These are phyloP conservation scores for Pachypeltis micranthus DNA, from an alignment of 1,140 invertebrate species.

Conservation along the genomic window DNA sequence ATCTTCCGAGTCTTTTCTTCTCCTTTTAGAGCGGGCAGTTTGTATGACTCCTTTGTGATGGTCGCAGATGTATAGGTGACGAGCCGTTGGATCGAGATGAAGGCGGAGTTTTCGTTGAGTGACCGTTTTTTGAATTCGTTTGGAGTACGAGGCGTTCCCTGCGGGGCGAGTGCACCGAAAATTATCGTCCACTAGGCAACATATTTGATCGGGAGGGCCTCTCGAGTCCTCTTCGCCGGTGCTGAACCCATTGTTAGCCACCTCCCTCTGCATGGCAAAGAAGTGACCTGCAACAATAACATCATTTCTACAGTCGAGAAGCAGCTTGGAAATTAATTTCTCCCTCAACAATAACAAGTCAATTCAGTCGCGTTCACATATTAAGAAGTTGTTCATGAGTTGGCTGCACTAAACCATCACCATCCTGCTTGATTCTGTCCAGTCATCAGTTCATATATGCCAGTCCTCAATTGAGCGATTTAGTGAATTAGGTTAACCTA, in stretches of 20 bases:
- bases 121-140: conserved; percentile 92
- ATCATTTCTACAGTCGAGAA: too few species aligned
- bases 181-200: conserved; percentile 84
- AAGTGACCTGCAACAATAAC: background rate
- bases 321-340: too few species aligned
- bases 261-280: conserved; percentile 23
- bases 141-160: conserved; percentile 93
- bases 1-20: conserved; percentile 87
- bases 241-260: conserved; percentile 67
- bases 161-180: conserved; percentile 73
- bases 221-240: conserved; percentile 79
- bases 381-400: too few species aligned
- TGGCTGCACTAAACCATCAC: too few species aligned
- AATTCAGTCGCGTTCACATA: too few species aligned
- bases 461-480: too few species aligned
- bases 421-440: too few species aligned
- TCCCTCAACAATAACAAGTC: too few species aligned
- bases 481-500: too few species aligned
- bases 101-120: conserved; percentile 81
- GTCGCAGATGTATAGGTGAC: conserved; percentile 94
- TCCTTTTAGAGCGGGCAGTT: conserved; percentile 72
- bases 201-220: conserved; percentile 73
- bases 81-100: conserved; percentile 65
- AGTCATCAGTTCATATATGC: too few species aligned
- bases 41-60: conserved; percentile 92